These are phyloP conservation scores for Bombus confusus DNA, from an alignment of 1,140 invertebrate genomes.

Conservation along the genomic window DNA sequence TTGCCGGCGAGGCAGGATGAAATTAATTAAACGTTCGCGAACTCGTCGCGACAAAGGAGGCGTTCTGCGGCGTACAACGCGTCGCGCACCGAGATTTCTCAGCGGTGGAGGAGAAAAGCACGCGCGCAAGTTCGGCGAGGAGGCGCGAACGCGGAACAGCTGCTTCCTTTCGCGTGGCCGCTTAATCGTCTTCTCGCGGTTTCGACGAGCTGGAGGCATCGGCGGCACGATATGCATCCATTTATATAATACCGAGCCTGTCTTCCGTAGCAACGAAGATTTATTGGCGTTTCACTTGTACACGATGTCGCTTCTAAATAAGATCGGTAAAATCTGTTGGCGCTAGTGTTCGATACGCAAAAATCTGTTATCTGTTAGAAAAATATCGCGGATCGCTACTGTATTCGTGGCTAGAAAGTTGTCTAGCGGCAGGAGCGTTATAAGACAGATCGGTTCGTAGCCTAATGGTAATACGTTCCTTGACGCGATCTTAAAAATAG, in stretches of 20 bases:
- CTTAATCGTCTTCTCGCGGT: not conserved
- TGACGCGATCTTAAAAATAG: too few species aligned
- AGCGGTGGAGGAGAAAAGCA: too few species aligned
- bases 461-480: too few species aligned
- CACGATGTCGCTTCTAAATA: not conserved
- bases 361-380: not conserved
- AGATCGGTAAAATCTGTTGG: not conserved
- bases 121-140: not conserved
- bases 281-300: not conserved
- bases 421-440: too few species aligned
- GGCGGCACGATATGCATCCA: not conserved
- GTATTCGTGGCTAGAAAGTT: too few species aligned
- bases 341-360: not conserved
- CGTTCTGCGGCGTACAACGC: not conserved
- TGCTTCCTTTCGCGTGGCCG: slow-evolving; percentile 9
- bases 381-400: not conserved
- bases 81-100: not conserved
- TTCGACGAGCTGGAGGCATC: slow-evolving; percentile 9
- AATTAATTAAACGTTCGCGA: slow-evolving; percentile 11
- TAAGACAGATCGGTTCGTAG: too few species aligned
- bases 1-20: not conserved
- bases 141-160: not conserved
- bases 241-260: not conserved
- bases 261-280: not conserved
- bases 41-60: not conserved